A percentile compares a stretch with the other conserved stretches of the same genome.
Evolutionary conservation across 1,140 invertebrate species (phyloP).

Genomic region (Aphelenchoides besseyi): DNA sequence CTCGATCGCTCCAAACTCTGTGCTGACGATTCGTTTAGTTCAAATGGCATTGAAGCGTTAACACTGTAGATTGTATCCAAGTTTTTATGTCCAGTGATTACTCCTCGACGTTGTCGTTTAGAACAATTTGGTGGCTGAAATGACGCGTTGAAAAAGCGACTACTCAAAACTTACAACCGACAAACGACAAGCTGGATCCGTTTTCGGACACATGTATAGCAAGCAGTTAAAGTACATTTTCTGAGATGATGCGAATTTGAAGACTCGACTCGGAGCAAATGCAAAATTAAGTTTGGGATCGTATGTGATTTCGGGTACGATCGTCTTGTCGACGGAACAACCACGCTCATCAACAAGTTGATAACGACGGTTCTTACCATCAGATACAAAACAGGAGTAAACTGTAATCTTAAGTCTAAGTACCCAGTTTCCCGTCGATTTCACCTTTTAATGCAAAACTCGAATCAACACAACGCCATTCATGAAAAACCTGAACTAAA

Average conservation of each 20-base stretch:
- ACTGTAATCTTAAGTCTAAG: too few relatives aligned
- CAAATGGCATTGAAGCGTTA: not conserved
- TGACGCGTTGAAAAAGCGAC: not conserved
- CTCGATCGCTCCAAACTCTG: not conserved
- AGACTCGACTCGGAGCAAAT: slow-evolving; percentile 41
- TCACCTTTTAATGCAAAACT: slow-evolving; percentile 39
- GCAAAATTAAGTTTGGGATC: slow-evolving; percentile 27
- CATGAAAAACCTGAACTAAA: slow-evolving; percentile 27
- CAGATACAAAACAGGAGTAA: slow-evolving; percentile 45
- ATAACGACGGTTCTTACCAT: slow-evolving; percentile 34
- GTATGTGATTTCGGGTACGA: slow-evolving; percentile 41
- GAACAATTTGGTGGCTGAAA: not conserved
- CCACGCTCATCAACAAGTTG: slow-evolving; percentile 43
- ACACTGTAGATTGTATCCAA: not conserved
- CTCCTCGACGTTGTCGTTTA: not conserved
- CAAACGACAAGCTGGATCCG: slow-evolving; percentile 31
- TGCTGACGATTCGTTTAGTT: not conserved
- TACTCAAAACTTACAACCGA: not conserved
- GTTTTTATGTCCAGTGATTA: not conserved
- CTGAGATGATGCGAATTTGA: slow-evolving; percentile 39
- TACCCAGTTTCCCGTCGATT: too few relatives aligned
- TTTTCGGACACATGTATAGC: slow-evolving; percentile 48
- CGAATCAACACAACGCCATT: slow-evolving; percentile 35
- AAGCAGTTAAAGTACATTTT: slow-evolving; percentile 46
- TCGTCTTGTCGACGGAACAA: slow-evolving; percentile 37